These are phyloP conservation scores for Bembecia ichneumoniformis DNA, from an alignment of 2,888 invertebrate species.

Conservation along the genomic window DNA sequence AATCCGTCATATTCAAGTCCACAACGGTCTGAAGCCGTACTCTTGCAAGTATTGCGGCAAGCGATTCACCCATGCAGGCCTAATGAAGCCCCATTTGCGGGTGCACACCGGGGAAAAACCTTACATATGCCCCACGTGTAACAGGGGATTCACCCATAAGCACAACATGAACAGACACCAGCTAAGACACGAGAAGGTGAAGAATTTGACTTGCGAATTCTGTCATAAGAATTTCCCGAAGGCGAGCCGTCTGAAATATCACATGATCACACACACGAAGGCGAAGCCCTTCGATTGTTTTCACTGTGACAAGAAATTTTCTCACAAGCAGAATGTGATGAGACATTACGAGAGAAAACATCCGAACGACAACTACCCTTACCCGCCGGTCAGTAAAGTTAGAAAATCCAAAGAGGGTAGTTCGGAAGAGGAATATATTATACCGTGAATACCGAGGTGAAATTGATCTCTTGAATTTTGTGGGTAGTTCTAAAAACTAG, in stretches of 20 bases:
- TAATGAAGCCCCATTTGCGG: slow-evolving; percentile 34
- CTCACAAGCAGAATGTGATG: slow-evolving; percentile 45
- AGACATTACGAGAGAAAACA: slow-evolving; percentile 47
- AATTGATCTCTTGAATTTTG: no score
- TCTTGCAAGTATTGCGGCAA: slow-evolving; percentile 28
- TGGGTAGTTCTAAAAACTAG: no score
- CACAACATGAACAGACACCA: slow-evolving; percentile 47
- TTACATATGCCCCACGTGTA: slow-evolving; percentile 31
- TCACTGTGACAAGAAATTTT: slow-evolving; percentile 39
- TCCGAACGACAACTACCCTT: slow-evolving; percentile 28
- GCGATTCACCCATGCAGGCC: slow-evolving; percentile 20
- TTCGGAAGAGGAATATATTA: slow-evolving; percentile 15
- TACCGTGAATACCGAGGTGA: neutral
- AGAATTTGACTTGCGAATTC: slow-evolving; percentile 38
- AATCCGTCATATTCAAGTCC: slow-evolving; percentile 33
- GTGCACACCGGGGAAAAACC: slow-evolving; percentile 40
- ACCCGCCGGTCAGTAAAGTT: neutral
- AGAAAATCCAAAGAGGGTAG: slow-evolving; percentile 9
- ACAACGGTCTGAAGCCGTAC: slow-evolving; percentile 24
- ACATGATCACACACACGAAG: slow-evolving; percentile 39
- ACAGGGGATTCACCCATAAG: slow-evolving; percentile 38
- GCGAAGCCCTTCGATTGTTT: slow-evolving; percentile 41
- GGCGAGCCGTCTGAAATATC: slow-evolving; percentile 44
- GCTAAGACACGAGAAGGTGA: slow-evolving; percentile 31
- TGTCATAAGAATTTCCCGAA: slow-evolving; percentile 44